Percentiles rank a stretch among this genome's conserved stretches.
Conservation (phyloP, 2,888 invertebrate species). For the Campaea margaritaria region DNA sequence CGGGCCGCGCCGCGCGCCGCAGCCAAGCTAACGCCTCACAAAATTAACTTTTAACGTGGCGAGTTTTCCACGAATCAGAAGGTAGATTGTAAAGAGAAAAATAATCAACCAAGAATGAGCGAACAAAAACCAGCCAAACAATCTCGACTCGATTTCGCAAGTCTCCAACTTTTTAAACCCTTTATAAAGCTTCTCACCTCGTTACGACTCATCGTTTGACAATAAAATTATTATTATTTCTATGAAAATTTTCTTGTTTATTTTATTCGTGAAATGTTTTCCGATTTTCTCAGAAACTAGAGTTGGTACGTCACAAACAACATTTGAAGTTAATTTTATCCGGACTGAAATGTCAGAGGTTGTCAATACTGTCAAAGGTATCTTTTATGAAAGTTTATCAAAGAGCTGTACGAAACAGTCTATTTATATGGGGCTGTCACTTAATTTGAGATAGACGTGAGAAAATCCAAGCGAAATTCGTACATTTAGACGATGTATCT, state of each 20-base stretch:
- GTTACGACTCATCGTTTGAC: too few relatives aligned
- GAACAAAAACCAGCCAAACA: slow-evolving; percentile 32
- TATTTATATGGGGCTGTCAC: neutral
- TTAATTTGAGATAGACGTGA: neutral
- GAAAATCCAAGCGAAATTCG: slow-evolving; percentile 18
- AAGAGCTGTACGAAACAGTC: slow-evolving; percentile 16
- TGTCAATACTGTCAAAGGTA: slow-evolving; percentile 14
- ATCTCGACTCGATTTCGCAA: slow-evolving; percentile 34
- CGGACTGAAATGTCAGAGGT: slow-evolving; percentile 10
- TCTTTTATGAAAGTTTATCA: slow-evolving; percentile 13
- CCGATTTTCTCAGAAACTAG: neutral
- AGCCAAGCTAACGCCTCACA: slow-evolving; percentile 31
- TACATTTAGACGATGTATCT: slow-evolving; percentile 43
- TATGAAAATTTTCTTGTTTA: too few relatives aligned
- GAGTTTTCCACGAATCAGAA: slow-evolving; percentile 22
- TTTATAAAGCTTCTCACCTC: neutral
- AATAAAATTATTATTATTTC: too few relatives aligned
- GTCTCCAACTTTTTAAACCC: slow-evolving; percentile 2
- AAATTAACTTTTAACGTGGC: slow-evolving; percentile 37
- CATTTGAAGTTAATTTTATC: slow-evolving; percentile 1
- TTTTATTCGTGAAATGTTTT: too few relatives aligned
- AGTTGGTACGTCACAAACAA: neutral
- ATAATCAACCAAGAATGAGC: slow-evolving; percentile 3
- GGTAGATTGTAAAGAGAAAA: slow-evolving; percentile 19
- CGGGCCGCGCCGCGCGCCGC: slow-evolving; percentile 5